Evolutionary conservation across 2,113 vertebrate genomes (phyloP), one percentile per base, ranked within the genome.

Genomic region (Amazona vittata): DNA sequence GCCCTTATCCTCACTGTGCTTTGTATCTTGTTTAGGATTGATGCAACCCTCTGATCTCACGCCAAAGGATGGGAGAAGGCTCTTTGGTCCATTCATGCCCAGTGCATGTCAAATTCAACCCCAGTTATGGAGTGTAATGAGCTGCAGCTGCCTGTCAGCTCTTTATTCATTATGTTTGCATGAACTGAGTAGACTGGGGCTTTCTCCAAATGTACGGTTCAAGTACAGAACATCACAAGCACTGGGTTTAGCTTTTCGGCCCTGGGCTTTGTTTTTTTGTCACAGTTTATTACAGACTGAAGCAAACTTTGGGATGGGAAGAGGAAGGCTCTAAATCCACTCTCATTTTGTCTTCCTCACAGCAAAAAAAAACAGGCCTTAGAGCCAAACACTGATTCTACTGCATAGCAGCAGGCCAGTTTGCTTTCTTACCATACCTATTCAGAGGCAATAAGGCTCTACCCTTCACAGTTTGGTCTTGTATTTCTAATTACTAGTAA

Each of bases 11-110:
- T 65, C 62, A 11, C 41, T 31, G 26, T 33, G 9, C 33, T 62
- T 69, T 17, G 13, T 15, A 15, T 35, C 57, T 41, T 15, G 15
- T 44, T 52, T 53, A n/a, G 16, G 68, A 33, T 5, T 21, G 22
- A 50, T 14, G 8, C 6, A 18, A 37, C 5, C 19, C 14, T 12
- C 41, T 2, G 0, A 15, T 16, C 57, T 67, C 39, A 29, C 2
- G 28, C 14, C 3, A 3, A 20, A 65, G 73, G 60, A 49, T 1
- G 4, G 12, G 4, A 6, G 6, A 6, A 44, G 25, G 39, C 3
- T 67, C 6, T 11, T 31, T 15, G 5, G 24, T 21, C 43, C 21
- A 15, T n/a, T 43, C 31, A 68, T 85, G 43, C 7, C 28, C 43
- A 44, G 31, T 11, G 8, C 5, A 49, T 3, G 17, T 10, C 35